phyloP scores from a whole-genome alignment of 2,888 invertebrate species.

The Julus scanicus region DNA sequence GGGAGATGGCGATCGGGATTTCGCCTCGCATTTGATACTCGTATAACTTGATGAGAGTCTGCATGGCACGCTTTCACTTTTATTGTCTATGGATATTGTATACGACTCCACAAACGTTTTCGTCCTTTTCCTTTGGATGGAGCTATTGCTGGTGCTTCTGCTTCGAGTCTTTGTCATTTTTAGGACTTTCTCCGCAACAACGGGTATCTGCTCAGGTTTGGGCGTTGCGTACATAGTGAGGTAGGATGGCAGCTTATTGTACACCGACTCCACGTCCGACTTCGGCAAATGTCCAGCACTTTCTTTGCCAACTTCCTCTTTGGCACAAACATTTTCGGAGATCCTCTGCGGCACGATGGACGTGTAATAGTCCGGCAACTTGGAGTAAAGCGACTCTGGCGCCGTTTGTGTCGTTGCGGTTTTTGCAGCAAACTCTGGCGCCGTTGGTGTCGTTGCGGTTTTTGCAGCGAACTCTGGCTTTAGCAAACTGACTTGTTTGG shows the following conservation, averaged over 20 bases:
- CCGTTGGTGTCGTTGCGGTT: no score
- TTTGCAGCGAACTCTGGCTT: not conserved
- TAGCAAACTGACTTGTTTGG: not conserved
- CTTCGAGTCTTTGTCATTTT: no score
- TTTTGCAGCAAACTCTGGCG: not conserved
- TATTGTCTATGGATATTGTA: no score
- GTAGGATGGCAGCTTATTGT: conserved; percentile 31
- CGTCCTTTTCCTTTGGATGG: no score
- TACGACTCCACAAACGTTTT: no score
- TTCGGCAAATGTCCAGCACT: not conserved
- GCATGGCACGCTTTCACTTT: no score
- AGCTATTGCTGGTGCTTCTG: no score
- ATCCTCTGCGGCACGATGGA: not conserved
- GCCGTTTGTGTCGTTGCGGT: not conserved
- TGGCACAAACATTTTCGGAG: not conserved
- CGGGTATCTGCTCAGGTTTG: no score
- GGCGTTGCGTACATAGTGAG: not conserved
- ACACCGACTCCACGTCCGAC: not conserved
- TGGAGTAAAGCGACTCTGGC: conserved; percentile 45
- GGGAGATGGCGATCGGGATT: no score
- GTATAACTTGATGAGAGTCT: no score
- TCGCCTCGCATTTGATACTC: no score
- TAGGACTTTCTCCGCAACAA: no score
- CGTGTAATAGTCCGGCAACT: conserved; percentile 53
- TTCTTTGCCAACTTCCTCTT: not conserved